These are phyloP conservation scores for Zootermopsis nevadensis DNA, from an alignment of 2,888 invertebrate species.

Conservation along the genomic window DNA sequence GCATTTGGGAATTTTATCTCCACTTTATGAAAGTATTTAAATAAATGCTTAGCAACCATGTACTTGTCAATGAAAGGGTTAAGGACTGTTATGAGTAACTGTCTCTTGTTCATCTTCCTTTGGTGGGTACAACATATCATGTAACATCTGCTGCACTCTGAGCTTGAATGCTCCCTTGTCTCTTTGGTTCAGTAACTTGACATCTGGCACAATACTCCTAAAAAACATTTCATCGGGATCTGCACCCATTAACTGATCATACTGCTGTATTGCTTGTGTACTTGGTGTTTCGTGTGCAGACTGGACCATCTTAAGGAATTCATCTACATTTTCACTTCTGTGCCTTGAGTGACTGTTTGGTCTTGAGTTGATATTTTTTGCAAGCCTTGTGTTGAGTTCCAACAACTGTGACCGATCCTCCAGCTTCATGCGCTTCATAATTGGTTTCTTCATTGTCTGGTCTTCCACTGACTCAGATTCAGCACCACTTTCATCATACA, in stretches of 20 bases:
- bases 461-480: constrained; percentile 11
- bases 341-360: not conserved
- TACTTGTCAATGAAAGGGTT: no score
- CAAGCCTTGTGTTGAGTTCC: not conserved
- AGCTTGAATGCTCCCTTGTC: constrained; percentile 23
- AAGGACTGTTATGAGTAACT: not conserved
- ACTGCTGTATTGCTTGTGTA: not conserved
- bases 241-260: constrained; percentile 4
- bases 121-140: constrained; percentile 25
- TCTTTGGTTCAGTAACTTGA: constrained; percentile 28
- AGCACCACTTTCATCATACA: constrained; percentile 23
- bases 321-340: constrained; percentile 2
- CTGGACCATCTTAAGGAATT: constrained; percentile 6
- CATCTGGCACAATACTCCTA: constrained; percentile 31
- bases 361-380: not conserved
- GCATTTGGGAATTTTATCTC: no score
- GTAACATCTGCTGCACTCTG: constrained; percentile 18
- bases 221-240: constrained; percentile 39
- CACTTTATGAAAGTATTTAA: no score
- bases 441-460: not conserved
- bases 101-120: not conserved
- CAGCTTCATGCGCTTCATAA: constrained; percentile 4
- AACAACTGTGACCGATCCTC: not conserved
- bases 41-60: no score
- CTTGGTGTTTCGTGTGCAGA: not conserved